Evolutionary conservation across 2,113 vertebrate species (phyloP).

Genomic region (Equus przewalskii): DNA sequence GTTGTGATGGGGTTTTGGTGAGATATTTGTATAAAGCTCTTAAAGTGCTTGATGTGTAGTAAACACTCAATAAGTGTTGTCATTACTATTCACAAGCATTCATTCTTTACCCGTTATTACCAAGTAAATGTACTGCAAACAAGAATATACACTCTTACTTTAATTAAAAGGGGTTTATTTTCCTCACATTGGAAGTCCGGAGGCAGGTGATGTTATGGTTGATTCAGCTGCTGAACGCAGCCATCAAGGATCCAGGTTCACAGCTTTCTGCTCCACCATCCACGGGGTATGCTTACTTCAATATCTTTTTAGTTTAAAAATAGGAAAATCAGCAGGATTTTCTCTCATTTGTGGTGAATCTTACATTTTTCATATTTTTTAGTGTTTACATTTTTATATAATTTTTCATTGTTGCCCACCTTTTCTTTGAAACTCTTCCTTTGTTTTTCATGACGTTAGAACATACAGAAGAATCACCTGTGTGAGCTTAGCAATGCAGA

Average conservation of each 20-base stretch:
- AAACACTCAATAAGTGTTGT: constrained; percentile 23
- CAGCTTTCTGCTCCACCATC: not conserved
- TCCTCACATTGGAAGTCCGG: not conserved
- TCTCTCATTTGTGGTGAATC: not conserved
- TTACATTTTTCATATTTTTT: constrained; percentile 1
- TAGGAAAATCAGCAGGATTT: constrained; percentile 2
- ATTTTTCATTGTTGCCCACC: not conserved
- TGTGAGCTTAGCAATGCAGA: not conserved
- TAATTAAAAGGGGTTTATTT: not conserved
- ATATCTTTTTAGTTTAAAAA: not conserved
- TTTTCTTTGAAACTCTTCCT: not conserved
- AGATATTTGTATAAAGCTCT: constrained; percentile 15
- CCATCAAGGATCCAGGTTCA: not conserved
- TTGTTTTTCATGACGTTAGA: constrained; percentile 24
- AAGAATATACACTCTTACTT: not conserved
- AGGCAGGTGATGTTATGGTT: not conserved
- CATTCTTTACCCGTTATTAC: constrained; percentile 18
- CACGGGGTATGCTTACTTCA: not conserved
- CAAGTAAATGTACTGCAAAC: constrained; percentile 32
- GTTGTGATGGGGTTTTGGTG: not conserved
- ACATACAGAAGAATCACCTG: not conserved
- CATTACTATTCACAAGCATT: constrained; percentile 6
- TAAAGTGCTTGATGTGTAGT: not conserved
- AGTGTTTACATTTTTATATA: not conserved
- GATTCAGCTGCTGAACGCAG: not conserved